A percentile compares a stretch with the other conserved stretches of the same genome.
Conservation (phyloP, 1,140 invertebrate species). For the Drosophila pandora region DNA sequence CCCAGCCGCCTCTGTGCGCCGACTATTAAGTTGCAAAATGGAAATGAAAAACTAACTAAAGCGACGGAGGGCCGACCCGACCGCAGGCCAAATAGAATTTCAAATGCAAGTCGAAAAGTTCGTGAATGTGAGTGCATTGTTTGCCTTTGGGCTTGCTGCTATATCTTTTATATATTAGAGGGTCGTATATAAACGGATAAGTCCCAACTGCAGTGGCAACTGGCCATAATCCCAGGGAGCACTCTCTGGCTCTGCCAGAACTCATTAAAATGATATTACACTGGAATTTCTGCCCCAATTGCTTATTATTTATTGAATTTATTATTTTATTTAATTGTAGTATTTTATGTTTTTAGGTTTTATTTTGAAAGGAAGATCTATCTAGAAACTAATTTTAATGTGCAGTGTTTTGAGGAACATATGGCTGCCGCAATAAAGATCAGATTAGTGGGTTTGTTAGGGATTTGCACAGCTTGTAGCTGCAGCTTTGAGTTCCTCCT, state of each 20-base stretch:
- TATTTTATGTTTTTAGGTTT: no score
- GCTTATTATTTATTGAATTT: no score
- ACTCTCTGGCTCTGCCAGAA: no score
- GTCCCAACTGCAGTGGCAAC: slow-evolving; percentile 38
- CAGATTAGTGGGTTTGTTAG: slow-evolving; percentile 38
- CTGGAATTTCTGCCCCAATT: no score
- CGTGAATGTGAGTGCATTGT: slow-evolving; percentile 40
- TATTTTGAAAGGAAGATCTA: neutral
- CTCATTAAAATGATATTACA: no score
- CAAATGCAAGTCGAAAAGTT: slow-evolving; percentile 41
- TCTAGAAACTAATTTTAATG: no score
- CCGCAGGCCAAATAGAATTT: slow-evolving; percentile 51
- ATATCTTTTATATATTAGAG: neutral
- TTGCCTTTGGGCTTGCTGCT: slow-evolving; percentile 23
- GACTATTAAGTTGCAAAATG: slow-evolving; percentile 55
- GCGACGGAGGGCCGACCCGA: slow-evolving; percentile 15
- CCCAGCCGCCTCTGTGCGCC: slow-evolving; percentile 38
- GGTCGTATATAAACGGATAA: slow-evolving; percentile 40
- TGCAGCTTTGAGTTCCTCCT: slow-evolving; percentile 1
- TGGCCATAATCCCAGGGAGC: slow-evolving; percentile 2
- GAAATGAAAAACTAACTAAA: slow-evolving; percentile 48
- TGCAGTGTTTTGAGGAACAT: slow-evolving; percentile 6
- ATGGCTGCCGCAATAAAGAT: slow-evolving; percentile 32
- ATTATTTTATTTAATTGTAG: no score
- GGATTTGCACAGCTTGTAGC: slow-evolving; percentile 52